These are phyloP conservation scores for Nesidiocoris tenuis DNA, from an alignment of 2,888 invertebrate genomes.

Conservation along the genomic window DNA sequence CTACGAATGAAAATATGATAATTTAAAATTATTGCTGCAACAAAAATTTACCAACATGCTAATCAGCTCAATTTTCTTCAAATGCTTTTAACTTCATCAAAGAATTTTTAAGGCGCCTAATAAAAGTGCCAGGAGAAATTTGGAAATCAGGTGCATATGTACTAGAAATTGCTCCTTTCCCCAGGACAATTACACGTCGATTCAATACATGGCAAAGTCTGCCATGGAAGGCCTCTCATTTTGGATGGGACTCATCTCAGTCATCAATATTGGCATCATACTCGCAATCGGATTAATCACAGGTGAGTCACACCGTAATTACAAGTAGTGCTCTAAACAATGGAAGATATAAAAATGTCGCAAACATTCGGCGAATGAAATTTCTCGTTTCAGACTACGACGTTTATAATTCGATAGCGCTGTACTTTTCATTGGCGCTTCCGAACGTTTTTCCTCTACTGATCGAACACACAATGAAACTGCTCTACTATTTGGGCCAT, in stretches of 20 bases:
- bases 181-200: conserved; percentile 45
- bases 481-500: conserved; percentile 20
- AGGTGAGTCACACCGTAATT: too few relatives aligned
- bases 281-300: not conserved
- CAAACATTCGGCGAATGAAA: not conserved
- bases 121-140: too few relatives aligned
- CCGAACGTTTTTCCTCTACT: conserved; percentile 17
- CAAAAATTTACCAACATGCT: too few relatives aligned
- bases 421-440: conserved; percentile 23
- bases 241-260: conserved; percentile 43
- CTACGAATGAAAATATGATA: too few relatives aligned
- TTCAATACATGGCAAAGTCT: conserved; percentile 43
- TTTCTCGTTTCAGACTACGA: conserved; percentile 6
- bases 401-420: conserved; percentile 11
- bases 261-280: conserved; percentile 24
- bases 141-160: too few relatives aligned
- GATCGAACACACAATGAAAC: conserved; percentile 31
- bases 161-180: too few relatives aligned
- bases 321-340: not conserved
- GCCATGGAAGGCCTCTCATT: conserved; percentile 44
- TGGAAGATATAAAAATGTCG: not conserved
- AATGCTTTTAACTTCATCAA: too few relatives aligned
- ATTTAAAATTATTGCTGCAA: too few relatives aligned
- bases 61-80: too few relatives aligned
- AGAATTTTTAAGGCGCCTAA: too few relatives aligned